Evolutionary conservation across 2,113 vertebrate genomes (phyloP), one percentile per base, ranked within the genome.

Genomic region (rat (Rattus norvegicus)): DNA sequence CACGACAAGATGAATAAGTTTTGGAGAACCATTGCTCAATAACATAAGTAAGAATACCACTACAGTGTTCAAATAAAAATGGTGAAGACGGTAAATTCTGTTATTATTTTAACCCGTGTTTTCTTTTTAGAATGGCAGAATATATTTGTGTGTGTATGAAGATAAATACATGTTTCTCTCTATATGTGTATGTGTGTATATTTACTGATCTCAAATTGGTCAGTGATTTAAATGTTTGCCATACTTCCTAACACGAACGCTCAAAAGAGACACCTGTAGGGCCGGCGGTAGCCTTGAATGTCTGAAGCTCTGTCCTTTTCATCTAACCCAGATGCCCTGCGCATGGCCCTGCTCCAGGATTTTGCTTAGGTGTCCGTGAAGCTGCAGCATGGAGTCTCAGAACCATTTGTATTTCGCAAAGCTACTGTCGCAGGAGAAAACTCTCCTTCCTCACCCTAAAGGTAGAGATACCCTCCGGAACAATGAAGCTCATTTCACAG

Each of bases 331-430:
- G 8, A 61, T 10, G 5, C 43, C 11, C 3, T 3, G 3, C 26
- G 43, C 0, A 0, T 14, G 54, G 39, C 10, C 8, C 16, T 0
- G 28, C 39, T 77, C 3, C 1, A 0, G 2, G 24, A 7, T 79
- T 91, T 72, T 52, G n/a, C 54, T 81, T 43, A 2, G 30, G 61
- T 77, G 90, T 93, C 4, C 28, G 12, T 19, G 16, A 43, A 10
- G 79, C 79, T 36, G 28, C 59, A 4, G 47, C 52, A 3, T 2
- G 26, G 7, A 59, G n/a, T 54, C 59, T 33, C 36, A 0, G 79
- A 85, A 65, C 54, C 20, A 26, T 14, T 2, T 80, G 89, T 67
- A 43, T 84, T 92, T 70, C 77, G 87, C 1, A 16, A 28, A 70
- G 86, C 36, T 86, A 33, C 36, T 76, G 59, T 83, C 4, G 0